These are phyloP conservation scores for Philereme vetulata DNA, from an alignment of 2,888 invertebrate genomes.

Conservation along the genomic window DNA sequence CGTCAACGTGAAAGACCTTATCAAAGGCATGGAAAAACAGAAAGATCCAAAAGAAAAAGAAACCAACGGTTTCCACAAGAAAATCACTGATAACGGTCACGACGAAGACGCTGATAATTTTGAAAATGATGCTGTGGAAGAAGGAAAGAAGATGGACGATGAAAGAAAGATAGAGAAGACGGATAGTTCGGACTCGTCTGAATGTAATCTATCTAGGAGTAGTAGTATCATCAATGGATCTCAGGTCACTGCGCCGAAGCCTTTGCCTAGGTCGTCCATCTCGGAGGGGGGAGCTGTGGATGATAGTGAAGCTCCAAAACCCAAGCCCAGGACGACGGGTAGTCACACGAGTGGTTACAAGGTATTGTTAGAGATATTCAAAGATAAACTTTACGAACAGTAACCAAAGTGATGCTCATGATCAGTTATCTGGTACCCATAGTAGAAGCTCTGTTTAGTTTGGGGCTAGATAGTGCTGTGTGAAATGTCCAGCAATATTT, in stretches of 20 bases:
- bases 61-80: slow-evolving; percentile 72
- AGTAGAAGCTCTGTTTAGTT: too few species aligned
- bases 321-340: slow-evolving; percentile 89
- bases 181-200: slow-evolving; percentile 66
- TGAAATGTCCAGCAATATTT: too few species aligned
- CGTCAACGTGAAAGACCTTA: slow-evolving; percentile 84
- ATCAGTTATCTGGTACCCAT: too few species aligned
- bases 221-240: slow-evolving; percentile 72
- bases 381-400: neutral
- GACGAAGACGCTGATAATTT: slow-evolving; percentile 40
- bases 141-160: slow-evolving; percentile 42
- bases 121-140: slow-evolving; percentile 39
- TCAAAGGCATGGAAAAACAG: slow-evolving; percentile 85
- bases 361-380: slow-evolving; percentile 79
- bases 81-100: slow-evolving; percentile 62
- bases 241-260: slow-evolving; percentile 87
- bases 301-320: slow-evolving; percentile 78
- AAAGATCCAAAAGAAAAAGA: slow-evolving; percentile 62
- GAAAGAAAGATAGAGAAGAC: slow-evolving; percentile 52
- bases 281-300: slow-evolving; percentile 85
- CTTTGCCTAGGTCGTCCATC: slow-evolving; percentile 91
- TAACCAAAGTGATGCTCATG: too few species aligned
- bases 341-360: slow-evolving; percentile 89
- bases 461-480: too few species aligned
- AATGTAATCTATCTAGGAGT: slow-evolving; percentile 65